Evolutionary conservation across 2,113 vertebrate species (phyloP).

Genomic region (Sprattus sprattus): DNA sequence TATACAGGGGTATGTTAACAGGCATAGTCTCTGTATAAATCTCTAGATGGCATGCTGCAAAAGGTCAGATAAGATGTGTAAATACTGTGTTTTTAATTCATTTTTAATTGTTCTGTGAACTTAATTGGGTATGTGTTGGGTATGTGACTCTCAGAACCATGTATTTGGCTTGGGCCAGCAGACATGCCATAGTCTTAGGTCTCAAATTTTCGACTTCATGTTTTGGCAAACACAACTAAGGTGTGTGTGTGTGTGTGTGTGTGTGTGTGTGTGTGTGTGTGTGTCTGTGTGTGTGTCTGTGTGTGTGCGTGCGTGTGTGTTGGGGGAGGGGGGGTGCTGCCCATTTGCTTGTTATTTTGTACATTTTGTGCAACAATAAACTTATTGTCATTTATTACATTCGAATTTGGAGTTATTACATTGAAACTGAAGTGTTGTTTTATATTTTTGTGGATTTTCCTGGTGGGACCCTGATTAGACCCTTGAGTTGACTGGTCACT

Average conservation of each 20-base stretch:
- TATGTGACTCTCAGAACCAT: slow-evolving; percentile 68
- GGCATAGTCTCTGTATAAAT: slow-evolving; percentile 75
- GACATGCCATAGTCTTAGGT: slow-evolving; percentile 73
- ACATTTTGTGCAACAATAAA: slow-evolving; percentile 90
- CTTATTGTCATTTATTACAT: slow-evolving; percentile 78
- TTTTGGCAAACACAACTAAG: not conserved
- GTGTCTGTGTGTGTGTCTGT: not conserved
- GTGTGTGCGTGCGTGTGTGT: slow-evolving; percentile 9
- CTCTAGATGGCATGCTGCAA: slow-evolving; percentile 81
- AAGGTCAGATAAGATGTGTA: slow-evolving; percentile 76
- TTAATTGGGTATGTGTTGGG: slow-evolving; percentile 76
- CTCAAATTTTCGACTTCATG: slow-evolving; percentile 70
- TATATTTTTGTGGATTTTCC: not conserved
- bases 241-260: not conserved
- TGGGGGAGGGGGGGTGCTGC: slow-evolving; percentile 53
- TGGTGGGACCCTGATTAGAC: not conserved
- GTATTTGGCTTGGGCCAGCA: slow-evolving; percentile 75
- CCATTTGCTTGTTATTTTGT: slow-evolving; percentile 90
- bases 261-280: not conserved
- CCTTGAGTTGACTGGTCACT: not conserved
- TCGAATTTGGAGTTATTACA: slow-evolving; percentile 39
- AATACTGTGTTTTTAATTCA: slow-evolving; percentile 81
- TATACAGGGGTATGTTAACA: slow-evolving; percentile 73
- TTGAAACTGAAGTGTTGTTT: not conserved
- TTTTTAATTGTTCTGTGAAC: slow-evolving; percentile 80